phyloP scores from a whole-genome alignment of 37 sponge, comb jelly and placozoan species.

The Ianthella basta region DNA sequence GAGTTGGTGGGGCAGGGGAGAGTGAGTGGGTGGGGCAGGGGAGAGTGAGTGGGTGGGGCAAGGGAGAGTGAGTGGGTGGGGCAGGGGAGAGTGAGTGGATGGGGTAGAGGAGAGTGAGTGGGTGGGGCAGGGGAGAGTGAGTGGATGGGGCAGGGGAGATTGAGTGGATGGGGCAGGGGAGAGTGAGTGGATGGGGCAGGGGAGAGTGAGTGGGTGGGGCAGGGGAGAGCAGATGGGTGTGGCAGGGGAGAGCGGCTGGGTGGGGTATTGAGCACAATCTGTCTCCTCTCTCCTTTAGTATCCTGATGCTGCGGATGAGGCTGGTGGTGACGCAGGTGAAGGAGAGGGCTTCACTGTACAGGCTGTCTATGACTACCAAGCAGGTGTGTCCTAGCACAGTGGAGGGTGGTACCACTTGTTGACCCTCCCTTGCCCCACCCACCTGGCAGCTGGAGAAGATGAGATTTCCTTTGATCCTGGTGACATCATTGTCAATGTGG shows the following conservation, averaged over 20 bases:
- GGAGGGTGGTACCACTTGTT: not conserved
- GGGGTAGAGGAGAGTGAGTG: not conserved
- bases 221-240: not conserved
- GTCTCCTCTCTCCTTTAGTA: not conserved
- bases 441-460: constrained; percentile 58
- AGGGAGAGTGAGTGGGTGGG: constrained; percentile 4
- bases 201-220: no score
- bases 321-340: not conserved
- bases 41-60: not conserved
- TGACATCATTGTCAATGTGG: constrained; percentile 87
- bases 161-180: no score
- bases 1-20: not conserved
- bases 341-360: constrained; percentile 51
- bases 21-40: not conserved
- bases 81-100: not conserved
- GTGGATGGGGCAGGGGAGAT: no score
- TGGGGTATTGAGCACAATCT: not conserved
- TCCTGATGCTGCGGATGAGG: not conserved
- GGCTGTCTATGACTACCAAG: constrained; percentile 92
- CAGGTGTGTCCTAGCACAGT: constrained; percentile 41
- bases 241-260: not conserved
- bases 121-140: constrained; percentile 17
- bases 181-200: no score
- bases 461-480: constrained; percentile 89
- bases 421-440: not conserved